Evolutionary conservation across 2,797 vertebrate species (phyloP), one percentile per base, ranked within the genome.

Genomic region (Tarsius wallacei): DNA sequence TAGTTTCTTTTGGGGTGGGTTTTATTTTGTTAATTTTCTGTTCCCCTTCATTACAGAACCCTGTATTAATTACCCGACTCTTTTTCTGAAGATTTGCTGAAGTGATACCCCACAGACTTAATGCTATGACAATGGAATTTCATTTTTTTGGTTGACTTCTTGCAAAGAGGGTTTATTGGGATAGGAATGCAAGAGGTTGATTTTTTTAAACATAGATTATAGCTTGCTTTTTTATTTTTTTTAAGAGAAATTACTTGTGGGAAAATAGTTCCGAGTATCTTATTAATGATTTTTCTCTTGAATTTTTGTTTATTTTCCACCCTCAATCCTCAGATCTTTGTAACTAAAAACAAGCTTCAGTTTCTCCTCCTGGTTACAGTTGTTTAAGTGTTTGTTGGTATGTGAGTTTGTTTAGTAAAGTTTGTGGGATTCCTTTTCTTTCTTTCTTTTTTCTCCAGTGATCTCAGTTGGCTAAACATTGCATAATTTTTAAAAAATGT

Each of bases 381-480:
- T 77, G 93, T 93, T 97, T 84, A 90, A 93, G 84, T 85, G 88
- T 97, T 95, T 96, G 96, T 93, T 96, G 70, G 91, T 95, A 68
- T 94, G 93, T 94, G 87, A 87, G 71, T 97, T 96, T 98, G 96
- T 98, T 97, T 97, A 93, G 96, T 91, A 83, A 91, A 94, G 90
- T 92, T 90, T 96, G 77, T 94, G 71, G 59, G 85, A 89, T 84
- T 95, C 53, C 42, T 97, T 89, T 95, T 74, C 70, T 89, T 74
- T 68, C 31, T 17, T 33, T n/a, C 0, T n/a, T 59, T 24, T 19
- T 59, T 33, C 73, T 57, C 26, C 83, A 82, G 76, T 84, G 86
- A 97, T 96, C 93, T 95, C 93, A 96, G 82, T 95, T 97, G 94
- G 93, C 82, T 95, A 96, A 97, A 97, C 83, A 97, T 96, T 97